Base-by-base conservation (phyloP, 2,113 vertebrate genomes). In the Chionis minor region DNA sequence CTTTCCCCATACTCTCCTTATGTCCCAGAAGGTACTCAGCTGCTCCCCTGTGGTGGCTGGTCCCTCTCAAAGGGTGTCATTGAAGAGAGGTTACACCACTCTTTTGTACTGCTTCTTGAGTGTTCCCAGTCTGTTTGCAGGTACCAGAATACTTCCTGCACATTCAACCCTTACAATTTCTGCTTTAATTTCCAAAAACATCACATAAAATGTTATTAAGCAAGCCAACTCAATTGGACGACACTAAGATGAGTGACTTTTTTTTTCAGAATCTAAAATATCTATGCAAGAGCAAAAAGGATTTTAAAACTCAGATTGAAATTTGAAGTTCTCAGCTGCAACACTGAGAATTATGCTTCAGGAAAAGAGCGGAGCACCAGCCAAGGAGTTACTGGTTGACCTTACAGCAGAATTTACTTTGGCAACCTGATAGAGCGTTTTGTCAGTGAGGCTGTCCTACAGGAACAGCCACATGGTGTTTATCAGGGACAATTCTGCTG, bases 391-490 rank as follows among this genome's bases (percentile, higher is more conserved):
- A 65, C 87, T 52, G 45, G 38, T 67, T 96, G 96, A 94, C 91
- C 71, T 96, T 86, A 80, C 17, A 88, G 79, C 33, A 95, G 79
- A 91, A 96, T 88, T 91, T 93, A 88, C 66, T 95, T 87, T 83
- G 84, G 89, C 95, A 95, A 90, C 66, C 23, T 89, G 79, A 58
- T 87, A 44, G 54, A 94, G 78, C n/a, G 42, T 80, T 95, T 79
- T 66, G 73, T 87, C 86, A 86, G 86, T 4, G 28, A 95, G 62
- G 42, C 58, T 89, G 70, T 74, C 52, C 86, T 88, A 78, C 73
- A 89, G 69, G 45, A 93, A 18, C 51, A 58, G 80, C 27, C 54
- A 91, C 70, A 81, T 86, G 52, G 38, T 30, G 62, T 42, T 85
- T 87, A 45, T 15, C 38, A 44, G 66, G 56, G 28, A 85, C 47